Evolutionary conservation across 2,888 invertebrate species (phyloP).

Genomic region (Diachrysia chrysitis): DNA sequence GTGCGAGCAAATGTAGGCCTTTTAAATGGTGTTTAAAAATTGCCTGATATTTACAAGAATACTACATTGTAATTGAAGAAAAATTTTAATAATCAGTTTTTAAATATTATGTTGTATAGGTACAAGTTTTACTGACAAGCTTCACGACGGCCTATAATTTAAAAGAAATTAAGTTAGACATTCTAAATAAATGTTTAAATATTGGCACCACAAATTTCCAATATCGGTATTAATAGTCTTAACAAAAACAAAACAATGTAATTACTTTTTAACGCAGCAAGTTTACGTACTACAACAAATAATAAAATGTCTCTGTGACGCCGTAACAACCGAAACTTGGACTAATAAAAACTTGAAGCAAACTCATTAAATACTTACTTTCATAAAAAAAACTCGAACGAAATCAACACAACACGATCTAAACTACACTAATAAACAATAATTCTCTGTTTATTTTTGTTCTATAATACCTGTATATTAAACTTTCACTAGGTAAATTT

Average conservation of each 20-base stretch:
- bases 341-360: slow-evolving; percentile 40
- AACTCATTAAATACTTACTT: slow-evolving; percentile 51
- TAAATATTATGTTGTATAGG: no score
- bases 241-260: slow-evolving; percentile 9
- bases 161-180: no score
- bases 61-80: no score
- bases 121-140: no score
- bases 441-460: slow-evolving; percentile 11
- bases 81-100: no score
- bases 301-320: slow-evolving; percentile 24
- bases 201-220: neutral
- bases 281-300: slow-evolving; percentile 30
- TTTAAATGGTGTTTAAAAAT: neutral
- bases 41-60: no score
- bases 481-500: slow-evolving; percentile 44
- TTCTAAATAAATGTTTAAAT: no score
- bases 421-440: slow-evolving; percentile 35
- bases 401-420: slow-evolving; percentile 46
- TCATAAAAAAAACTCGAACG: slow-evolving; percentile 28
- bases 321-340: slow-evolving; percentile 41
- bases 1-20: neutral
- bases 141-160: no score
- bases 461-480: slow-evolving; percentile 23
- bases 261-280: slow-evolving; percentile 17
- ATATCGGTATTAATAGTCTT: neutral